Evolutionary conservation across 2,113 vertebrate species (phyloP).

Genomic region (Porphyrio hochstetteri): DNA sequence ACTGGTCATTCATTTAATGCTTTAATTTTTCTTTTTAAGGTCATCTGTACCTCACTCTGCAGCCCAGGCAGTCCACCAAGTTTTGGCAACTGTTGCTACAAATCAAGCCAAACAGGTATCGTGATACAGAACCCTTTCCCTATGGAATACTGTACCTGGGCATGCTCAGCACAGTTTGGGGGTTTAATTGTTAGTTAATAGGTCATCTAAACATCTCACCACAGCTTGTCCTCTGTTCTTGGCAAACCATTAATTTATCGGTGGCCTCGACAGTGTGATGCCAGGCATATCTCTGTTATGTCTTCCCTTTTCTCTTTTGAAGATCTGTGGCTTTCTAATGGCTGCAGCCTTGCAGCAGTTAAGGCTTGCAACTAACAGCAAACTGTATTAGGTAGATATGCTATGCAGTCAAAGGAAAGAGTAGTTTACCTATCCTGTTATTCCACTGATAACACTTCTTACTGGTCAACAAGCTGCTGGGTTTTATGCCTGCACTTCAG

Average conservation of each 20-base stretch:
- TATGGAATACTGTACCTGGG: neutral
- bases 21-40: constrained; percentile 66
- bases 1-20: neutral
- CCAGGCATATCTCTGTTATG: neutral
- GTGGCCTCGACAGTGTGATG: neutral
- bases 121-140: neutral
- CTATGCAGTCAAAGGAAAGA: neutral
- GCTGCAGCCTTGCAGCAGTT: neutral
- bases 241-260: neutral
- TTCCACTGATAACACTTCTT: neutral
- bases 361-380: neutral
- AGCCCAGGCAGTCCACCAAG: constrained; percentile 78
- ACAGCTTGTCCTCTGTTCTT: neutral
- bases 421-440: neutral
- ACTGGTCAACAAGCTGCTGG: neutral
- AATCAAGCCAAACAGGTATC: constrained; percentile 83
- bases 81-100: constrained; percentile 75
- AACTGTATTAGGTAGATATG: neutral
- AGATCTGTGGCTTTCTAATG: neutral
- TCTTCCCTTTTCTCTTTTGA: neutral
- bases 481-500: neutral
- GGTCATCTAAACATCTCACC: neutral
- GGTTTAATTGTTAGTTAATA: neutral
- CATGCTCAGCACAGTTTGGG: neutral
- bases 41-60: constrained; percentile 76